Evolutionary conservation across 2,113 vertebrate species (phyloP).

Genomic region (Plestiodon gilberti): DNA sequence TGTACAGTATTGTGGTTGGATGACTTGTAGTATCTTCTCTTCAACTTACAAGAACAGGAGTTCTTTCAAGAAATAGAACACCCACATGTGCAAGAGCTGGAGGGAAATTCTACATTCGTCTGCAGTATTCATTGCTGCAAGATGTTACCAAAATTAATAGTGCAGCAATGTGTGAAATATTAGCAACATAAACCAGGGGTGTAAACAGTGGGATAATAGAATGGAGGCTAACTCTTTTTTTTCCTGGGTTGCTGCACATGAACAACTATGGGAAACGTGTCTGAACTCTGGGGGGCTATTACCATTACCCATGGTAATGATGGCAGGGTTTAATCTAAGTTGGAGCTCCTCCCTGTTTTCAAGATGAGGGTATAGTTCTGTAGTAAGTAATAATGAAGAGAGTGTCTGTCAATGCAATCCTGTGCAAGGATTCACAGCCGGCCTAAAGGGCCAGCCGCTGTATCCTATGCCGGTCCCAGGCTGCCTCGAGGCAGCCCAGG

Average conservation of each 20-base stretch:
- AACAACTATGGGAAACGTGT: background rate
- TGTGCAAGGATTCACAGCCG: too few relatives aligned
- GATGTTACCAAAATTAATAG: background rate
- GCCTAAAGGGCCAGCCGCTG: too few relatives aligned
- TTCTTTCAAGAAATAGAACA: conserved; percentile 10
- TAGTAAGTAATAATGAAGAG: background rate
- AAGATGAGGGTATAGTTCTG: background rate
- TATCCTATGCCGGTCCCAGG: too few relatives aligned
- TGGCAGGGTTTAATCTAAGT: background rate
- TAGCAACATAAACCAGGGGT: background rate
- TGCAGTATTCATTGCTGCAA: background rate
- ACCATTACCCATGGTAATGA: background rate
- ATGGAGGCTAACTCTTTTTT: background rate
- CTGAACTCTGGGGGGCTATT: background rate
- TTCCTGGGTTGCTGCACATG: background rate
- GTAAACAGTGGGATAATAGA: background rate
- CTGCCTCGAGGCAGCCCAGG: too few relatives aligned
- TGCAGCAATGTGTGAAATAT: background rate
- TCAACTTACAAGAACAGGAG: conserved; percentile 8
- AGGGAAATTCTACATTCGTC: background rate
- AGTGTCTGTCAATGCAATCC: background rate
- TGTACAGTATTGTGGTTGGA: conserved; percentile 1
- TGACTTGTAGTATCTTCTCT: background rate
- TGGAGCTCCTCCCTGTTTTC: background rate
- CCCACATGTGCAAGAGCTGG: background rate